Evolutionary conservation across 2,113 vertebrate genomes (phyloP).

Genomic region (Egretta garzetta): DNA sequence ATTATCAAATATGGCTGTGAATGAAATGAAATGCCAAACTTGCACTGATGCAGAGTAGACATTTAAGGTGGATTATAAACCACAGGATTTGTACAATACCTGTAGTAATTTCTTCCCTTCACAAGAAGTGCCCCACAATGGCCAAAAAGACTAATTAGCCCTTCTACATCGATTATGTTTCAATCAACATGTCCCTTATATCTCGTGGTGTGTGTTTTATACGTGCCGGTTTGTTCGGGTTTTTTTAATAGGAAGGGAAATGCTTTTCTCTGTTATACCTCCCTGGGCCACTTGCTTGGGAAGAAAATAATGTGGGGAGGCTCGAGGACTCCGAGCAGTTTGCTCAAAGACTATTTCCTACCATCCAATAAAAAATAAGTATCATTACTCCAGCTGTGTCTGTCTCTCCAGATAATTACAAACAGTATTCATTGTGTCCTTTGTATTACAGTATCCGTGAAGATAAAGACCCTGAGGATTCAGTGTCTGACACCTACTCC

Average conservation of each 20-base stretch:
- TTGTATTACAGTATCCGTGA: not conserved
- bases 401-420: not conserved
- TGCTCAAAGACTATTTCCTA: not conserved
- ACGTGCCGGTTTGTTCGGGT: not conserved
- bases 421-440: not conserved
- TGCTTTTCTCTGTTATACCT: not conserved
- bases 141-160: not conserved
- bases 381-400: not conserved
- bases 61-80: not conserved
- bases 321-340: not conserved
- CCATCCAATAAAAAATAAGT: not conserved
- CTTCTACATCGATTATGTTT: not conserved
- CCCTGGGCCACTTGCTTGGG: not conserved
- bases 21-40: not conserved
- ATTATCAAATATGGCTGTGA: not conserved
- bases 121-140: not conserved
- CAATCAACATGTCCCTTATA: not conserved
- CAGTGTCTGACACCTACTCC: not conserved
- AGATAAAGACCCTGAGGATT: not conserved
- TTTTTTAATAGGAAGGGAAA: not conserved
- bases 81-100: not conserved
- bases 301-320: not conserved
- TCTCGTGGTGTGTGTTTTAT: not conserved
- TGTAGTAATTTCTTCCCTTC: accelerated
- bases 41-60: not conserved